These are phyloP conservation scores for Brachionus sp. DNA, from an alignment of 1,140 invertebrate genomes.

Conservation along the genomic window DNA sequence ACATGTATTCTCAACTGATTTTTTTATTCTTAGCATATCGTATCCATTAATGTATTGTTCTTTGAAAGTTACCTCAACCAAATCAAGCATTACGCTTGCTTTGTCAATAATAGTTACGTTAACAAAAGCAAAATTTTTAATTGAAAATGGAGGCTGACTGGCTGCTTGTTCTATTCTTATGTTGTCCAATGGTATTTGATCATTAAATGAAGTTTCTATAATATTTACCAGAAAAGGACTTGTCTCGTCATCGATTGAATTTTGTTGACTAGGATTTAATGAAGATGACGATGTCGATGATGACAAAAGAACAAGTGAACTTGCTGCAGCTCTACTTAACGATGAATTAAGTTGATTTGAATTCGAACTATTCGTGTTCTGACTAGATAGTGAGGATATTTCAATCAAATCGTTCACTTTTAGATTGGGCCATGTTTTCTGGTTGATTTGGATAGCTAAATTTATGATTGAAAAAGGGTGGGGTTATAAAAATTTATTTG, in stretches of 20 bases:
- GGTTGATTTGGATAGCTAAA: neutral
- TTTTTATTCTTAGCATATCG: conserved; percentile 96
- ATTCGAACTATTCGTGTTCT: neutral
- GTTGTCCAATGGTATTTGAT: conserved; percentile 9
- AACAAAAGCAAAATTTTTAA: neutral
- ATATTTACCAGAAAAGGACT: conserved; percentile 30
- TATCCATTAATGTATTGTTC: conserved; percentile 95
- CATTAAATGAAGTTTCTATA: neutral
- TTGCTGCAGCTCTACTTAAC: neutral
- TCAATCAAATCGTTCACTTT: conserved; percentile 18
- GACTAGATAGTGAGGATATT: neutral
- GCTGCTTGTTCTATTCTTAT: conserved; percentile 24
- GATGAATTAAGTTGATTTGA: conserved; percentile 6
- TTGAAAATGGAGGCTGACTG: conserved; percentile 30
- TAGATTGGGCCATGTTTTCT: conserved; percentile 31
- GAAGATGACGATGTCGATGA: neutral
- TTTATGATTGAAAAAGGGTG: neutral
- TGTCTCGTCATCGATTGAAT: conserved; percentile 7
- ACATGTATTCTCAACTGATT: conserved; percentile 52
- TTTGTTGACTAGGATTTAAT: conserved; percentile 8
- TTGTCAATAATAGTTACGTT: conserved; percentile 21
- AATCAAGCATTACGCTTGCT: conserved; percentile 79
- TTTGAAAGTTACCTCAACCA: conserved; percentile 91
- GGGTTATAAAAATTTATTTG: neutral
- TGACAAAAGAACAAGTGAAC: neutral